These are phyloP conservation scores for Hybos culiciformis DNA, from an alignment of 2,888 invertebrate species.

Conservation along the genomic window DNA sequence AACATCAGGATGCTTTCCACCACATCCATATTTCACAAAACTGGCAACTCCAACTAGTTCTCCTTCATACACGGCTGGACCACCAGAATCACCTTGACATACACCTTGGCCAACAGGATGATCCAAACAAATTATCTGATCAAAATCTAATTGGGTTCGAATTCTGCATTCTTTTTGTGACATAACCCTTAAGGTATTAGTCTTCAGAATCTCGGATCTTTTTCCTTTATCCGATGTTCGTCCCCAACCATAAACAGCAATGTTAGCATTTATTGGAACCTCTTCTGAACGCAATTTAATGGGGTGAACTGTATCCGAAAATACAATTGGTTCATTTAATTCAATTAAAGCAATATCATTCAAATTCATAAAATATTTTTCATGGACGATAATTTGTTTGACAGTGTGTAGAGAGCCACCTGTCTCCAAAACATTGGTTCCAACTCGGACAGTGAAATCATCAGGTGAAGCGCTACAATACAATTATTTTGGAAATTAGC, in stretches of 20 bases:
- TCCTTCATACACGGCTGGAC: constrained; percentile 24
- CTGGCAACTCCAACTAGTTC: constrained; percentile 27
- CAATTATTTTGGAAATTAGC: too few species aligned
- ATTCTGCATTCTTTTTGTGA: constrained; percentile 18
- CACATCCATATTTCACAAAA: constrained; percentile 25
- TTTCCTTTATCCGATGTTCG: not conserved
- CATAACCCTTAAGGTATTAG: constrained; percentile 16
- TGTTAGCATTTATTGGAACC: constrained; percentile 1
- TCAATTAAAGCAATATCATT: constrained; percentile 27
- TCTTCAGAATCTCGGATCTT: constrained; percentile 2
- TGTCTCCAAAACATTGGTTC: constrained; percentile 23
- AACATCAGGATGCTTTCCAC: constrained; percentile 25
- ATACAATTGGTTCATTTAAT: constrained; percentile 15
- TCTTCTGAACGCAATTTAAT: constrained; percentile 5
- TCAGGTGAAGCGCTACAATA: too few species aligned
- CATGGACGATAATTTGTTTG: constrained; percentile 21
- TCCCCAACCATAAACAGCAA: constrained; percentile 11
- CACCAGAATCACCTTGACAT: constrained; percentile 31
- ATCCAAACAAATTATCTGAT: constrained; percentile 23
- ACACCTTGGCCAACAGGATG: constrained; percentile 21
- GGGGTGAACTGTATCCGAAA: constrained; percentile 15
- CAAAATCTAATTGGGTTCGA: constrained; percentile 15
- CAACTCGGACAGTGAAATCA: constrained; percentile 24
- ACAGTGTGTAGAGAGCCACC: constrained; percentile 23
- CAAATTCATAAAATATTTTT: constrained; percentile 16